Conservation (phyloP, 2,888 invertebrate genomes). For the Mellilla xanthometata region DNA sequence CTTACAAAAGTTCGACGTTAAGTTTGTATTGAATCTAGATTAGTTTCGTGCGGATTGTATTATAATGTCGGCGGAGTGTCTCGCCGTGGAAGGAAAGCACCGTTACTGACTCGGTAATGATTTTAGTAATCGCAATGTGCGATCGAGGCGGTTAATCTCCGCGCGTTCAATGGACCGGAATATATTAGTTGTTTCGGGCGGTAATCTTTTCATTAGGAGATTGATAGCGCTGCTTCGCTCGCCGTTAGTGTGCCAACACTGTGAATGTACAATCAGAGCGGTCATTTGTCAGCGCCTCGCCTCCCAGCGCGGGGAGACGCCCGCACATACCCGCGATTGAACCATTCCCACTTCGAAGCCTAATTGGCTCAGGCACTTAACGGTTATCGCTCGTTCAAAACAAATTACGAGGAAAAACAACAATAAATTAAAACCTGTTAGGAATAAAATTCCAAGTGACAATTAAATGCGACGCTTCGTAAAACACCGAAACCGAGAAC, state of each 20-base stretch:
- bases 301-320: too few relatives aligned
- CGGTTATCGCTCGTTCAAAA: too few relatives aligned
- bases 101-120: conserved; percentile 17
- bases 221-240: conserved; percentile 44
- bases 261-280: conserved; percentile 42
- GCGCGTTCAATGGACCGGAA: conserved; percentile 36
- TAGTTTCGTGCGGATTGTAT: conserved; percentile 14
- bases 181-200: conserved; percentile 42
- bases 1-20: conserved; percentile 17
- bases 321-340: too few relatives aligned
- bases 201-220: conserved; percentile 47
- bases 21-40: conserved; percentile 17
- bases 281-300: conserved; percentile 45
- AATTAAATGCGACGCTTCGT: neutral
- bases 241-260: conserved; percentile 39
- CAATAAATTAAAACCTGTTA: too few relatives aligned
- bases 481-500: neutral
- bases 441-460: too few relatives aligned
- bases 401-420: too few relatives aligned
- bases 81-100: conserved; percentile 3
- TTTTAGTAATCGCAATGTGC: conserved; percentile 21
- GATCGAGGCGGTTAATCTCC: conserved; percentile 35
- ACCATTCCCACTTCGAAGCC: neutral
- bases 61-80: conserved; percentile 10
- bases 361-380: neutral